phyloP scores from a whole-genome alignment of 2,113 vertebrate genomes.

The Prolemur simus region DNA sequence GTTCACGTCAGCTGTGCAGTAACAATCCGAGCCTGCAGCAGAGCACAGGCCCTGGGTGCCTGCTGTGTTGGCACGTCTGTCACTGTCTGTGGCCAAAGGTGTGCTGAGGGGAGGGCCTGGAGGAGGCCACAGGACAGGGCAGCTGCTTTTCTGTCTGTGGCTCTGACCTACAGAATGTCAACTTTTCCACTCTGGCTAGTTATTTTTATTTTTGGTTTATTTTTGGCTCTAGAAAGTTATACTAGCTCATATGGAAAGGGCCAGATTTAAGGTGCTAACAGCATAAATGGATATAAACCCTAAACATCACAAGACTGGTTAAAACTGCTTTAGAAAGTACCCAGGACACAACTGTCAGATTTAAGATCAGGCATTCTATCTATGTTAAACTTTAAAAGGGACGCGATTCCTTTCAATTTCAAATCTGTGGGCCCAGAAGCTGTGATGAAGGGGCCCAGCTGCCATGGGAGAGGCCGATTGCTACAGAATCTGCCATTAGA shows the following conservation, averaged over 20 bases:
- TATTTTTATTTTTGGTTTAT: constrained; percentile 13
- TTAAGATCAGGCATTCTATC: background rate
- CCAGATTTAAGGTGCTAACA: background rate
- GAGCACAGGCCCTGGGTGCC: background rate
- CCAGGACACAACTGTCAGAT: background rate
- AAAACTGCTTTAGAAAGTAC: background rate
- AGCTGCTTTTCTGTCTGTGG: background rate
- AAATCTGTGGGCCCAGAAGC: background rate
- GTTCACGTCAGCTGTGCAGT: background rate
- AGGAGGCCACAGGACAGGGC: background rate
- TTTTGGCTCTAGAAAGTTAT: constrained; percentile 27
- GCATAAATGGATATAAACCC: background rate
- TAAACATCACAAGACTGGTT: background rate
- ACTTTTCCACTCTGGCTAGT: background rate
- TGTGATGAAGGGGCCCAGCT: background rate
- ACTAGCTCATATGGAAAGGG: background rate
- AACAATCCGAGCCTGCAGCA: background rate
- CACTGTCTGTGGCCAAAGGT: background rate
- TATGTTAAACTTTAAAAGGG: background rate
- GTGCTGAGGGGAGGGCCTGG: background rate
- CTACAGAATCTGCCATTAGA: background rate
- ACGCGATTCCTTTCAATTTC: background rate
- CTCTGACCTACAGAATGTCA: background rate
- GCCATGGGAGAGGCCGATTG: background rate
- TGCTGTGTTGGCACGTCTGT: background rate